phyloP scores from a whole-genome alignment of 2,113 vertebrate species.

The Eulemur rufifrons region DNA sequence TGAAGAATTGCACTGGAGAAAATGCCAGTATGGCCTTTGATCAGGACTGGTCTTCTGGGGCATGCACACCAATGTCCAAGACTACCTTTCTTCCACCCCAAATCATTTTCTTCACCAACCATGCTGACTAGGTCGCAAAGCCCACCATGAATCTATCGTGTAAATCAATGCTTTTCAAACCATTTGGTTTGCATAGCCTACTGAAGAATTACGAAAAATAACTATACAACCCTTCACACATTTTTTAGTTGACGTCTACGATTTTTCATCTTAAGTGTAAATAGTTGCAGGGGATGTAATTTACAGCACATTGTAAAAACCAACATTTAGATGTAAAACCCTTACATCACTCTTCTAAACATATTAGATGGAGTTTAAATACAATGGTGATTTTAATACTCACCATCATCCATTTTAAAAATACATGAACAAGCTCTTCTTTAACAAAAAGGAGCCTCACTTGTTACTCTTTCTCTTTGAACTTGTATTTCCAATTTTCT shows the following conservation, averaged over 20 bases:
- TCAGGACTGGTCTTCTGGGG: not conserved
- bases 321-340: conserved; percentile 48
- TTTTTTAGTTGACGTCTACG: conserved; percentile 23
- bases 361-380: conserved; percentile 43
- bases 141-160: not conserved
- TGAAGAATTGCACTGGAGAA: not conserved
- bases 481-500: conserved; percentile 32
- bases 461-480: not conserved
- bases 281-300: conserved; percentile 32
- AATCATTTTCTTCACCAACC: not conserved
- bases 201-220: not conserved
- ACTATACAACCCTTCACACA: not conserved
- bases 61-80: not conserved
- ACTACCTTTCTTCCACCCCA: not conserved
- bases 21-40: not conserved
- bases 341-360: conserved; percentile 18
- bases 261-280: conserved; percentile 59
- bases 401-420: conserved; percentile 39
- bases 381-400: not conserved
- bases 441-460: conserved; percentile 17
- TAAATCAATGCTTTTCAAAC: not conserved
- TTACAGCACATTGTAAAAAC: conserved; percentile 33
- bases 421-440: not conserved
- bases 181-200: not conserved
- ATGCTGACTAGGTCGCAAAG: not conserved